Percentiles rank a stretch among this genome's conserved stretches.
phyloP scores from a whole-genome alignment of 1,140 invertebrate genomes.

The Oncopeltus fasciatus region DNA sequence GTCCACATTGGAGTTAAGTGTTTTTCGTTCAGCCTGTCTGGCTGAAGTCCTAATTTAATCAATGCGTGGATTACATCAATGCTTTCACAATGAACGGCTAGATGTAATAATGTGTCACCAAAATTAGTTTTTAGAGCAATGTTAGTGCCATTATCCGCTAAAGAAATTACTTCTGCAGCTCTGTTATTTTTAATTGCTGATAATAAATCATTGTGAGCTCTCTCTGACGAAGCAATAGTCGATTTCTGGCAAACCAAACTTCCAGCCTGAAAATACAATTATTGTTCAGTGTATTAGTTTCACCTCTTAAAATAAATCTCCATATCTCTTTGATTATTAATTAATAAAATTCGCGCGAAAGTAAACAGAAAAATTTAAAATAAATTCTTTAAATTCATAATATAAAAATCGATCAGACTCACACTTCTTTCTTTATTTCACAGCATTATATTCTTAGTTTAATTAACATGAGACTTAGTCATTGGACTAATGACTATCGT shows the following conservation, averaged over 20 bases:
- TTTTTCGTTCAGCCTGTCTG: background rate
- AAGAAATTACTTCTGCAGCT: background rate
- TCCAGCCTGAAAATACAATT: background rate
- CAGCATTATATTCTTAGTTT: too few relatives aligned
- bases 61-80: background rate
- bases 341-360: too few relatives aligned
- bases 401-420: too few relatives aligned
- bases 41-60: background rate
- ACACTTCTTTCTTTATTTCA: too few relatives aligned
- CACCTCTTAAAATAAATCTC: too few relatives aligned
- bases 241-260: background rate
- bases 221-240: background rate
- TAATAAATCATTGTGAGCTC: background rate
- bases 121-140: background rate
- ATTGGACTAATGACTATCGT: too few relatives aligned
- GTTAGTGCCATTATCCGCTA: background rate
- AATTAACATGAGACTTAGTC: too few relatives aligned
- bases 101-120: background rate
- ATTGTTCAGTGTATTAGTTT: too few relatives aligned
- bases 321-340: too few relatives aligned
- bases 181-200: background rate
- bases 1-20: background rate
- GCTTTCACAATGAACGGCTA: background rate
- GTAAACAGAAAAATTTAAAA: too few relatives aligned
- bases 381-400: too few relatives aligned